Evolutionary conservation across 2,113 vertebrate genomes (phyloP).

Genomic region (Ursus arctos): DNA sequence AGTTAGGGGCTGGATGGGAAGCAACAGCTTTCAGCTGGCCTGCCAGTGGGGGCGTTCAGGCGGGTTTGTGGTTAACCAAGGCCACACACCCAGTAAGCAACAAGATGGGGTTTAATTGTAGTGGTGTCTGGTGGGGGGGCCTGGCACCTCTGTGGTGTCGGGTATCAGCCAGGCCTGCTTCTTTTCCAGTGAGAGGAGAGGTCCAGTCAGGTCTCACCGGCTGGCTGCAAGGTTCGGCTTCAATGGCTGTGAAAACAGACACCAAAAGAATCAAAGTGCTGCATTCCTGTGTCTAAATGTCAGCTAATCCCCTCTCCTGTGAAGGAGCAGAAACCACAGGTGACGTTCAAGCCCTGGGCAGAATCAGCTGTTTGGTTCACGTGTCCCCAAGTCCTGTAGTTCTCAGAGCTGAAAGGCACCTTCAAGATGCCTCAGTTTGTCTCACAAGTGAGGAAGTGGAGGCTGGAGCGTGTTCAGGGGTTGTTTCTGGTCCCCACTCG

Average conservation of each 20-base stretch:
- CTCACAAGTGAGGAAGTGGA: not conserved
- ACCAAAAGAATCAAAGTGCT: constrained; percentile 63
- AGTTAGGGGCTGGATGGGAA: constrained; percentile 50
- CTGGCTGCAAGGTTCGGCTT: constrained; percentile 40
- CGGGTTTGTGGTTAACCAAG: constrained; percentile 80
- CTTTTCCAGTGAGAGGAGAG: constrained; percentile 37
- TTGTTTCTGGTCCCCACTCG: not conserved
- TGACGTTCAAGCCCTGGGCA: not conserved
- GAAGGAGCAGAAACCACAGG: constrained; percentile 61
- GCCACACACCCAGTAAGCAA: constrained; percentile 61
- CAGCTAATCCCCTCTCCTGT: constrained; percentile 62
- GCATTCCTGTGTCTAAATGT: constrained; percentile 62
- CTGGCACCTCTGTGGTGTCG: constrained; percentile 29
- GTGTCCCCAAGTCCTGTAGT: not conserved
- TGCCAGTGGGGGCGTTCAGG: not conserved
- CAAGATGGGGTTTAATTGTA: constrained; percentile 17
- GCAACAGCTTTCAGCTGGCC: not conserved
- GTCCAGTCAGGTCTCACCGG: not conserved
- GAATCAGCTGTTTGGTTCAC: not conserved
- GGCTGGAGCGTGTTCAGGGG: not conserved
- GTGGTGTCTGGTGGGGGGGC: not conserved
- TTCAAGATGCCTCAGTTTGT: not conserved
- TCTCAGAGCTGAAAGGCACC: not conserved
- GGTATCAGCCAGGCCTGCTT: constrained; percentile 57
- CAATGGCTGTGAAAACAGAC: constrained; percentile 75